Evolutionary conservation across 2,888 invertebrate genomes (phyloP), one percentile per base, ranked within the genome.

Genomic region (Drosophila cracens): DNA sequence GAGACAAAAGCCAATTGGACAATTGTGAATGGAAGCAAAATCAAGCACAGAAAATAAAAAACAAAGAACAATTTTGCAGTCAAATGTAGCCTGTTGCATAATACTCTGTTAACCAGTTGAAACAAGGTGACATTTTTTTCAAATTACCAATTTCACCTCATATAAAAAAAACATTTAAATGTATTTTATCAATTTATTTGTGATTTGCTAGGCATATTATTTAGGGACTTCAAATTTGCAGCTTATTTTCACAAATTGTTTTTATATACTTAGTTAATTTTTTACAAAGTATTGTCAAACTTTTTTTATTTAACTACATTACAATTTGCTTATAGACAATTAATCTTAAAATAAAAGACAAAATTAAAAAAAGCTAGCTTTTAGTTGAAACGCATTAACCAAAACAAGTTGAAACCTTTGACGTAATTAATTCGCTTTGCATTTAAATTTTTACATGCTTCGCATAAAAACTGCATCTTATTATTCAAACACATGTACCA

Each of bases 1-100:
- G 87, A 72, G 63, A 58, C 61, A 33, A 73, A 65, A 49, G 71
- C 33, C 79, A 80, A 78, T 70, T 64, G 63, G 34, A 56, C 53
- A 76, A 63, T 64, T 71, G 60, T 59, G 33, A 54, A 56, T 49
- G n/a, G 8, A 18, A 63, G 36, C 51, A 40, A 56, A 56, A 29
- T 18, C 31, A 56, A 27, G n/a, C 21, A 38, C 16, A 18, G 18
- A 38, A 38, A 4, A 38, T 8, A 21, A 13, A 25, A 11, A n/a
- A 25, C 2, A 29, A 34, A 21, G 40, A 29, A 33, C 21, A 53
- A 48, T 25, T n/a, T 33, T 31, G 34, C 54, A 57, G 54, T 36
- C 56, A 68, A 71, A 27, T 31, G 13, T n/a, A 29, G 11, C n/a
- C 29, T 46, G 29, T 18, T 29, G 11, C 6, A 6, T 6, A 51